These are phyloP conservation scores for Agrilus mali DNA, from an alignment of 2,888 invertebrate genomes.

Conservation along the genomic window DNA sequence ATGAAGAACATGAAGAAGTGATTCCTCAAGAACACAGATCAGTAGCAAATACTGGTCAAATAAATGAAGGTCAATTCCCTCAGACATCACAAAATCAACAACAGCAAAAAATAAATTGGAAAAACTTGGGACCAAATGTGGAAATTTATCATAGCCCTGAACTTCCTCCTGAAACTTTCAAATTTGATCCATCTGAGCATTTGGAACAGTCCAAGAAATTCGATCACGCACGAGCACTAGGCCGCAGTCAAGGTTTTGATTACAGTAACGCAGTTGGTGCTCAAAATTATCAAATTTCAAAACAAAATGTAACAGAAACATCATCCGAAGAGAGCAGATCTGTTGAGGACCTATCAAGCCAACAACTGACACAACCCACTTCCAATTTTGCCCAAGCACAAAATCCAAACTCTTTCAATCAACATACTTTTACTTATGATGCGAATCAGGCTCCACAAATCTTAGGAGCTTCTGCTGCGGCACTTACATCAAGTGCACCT, in stretches of 20 bases:
- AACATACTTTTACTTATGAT: too few relatives aligned
- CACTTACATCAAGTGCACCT: too few relatives aligned
- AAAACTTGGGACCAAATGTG: slow-evolving; percentile 22
- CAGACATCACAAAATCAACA: not conserved
- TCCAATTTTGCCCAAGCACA: too few relatives aligned
- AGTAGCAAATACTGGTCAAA: too few relatives aligned
- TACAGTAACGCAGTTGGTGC: slow-evolving; percentile 30
- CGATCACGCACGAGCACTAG: slow-evolving; percentile 34
- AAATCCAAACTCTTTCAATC: too few relatives aligned
- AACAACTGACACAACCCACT: not conserved
- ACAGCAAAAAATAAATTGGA: slow-evolving; percentile 16
- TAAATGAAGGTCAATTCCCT: too few relatives aligned
- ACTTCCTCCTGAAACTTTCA: slow-evolving; percentile 7
- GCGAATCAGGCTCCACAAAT: too few relatives aligned
- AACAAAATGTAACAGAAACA: not conserved
- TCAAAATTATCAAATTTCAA: slow-evolving; percentile 1
- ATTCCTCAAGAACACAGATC: too few relatives aligned
- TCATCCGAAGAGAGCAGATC: not conserved
- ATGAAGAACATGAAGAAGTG: not conserved
- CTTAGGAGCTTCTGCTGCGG: too few relatives aligned
- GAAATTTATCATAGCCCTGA: slow-evolving; percentile 24
- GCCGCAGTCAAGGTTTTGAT: slow-evolving; percentile 36
- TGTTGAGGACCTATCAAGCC: not conserved
- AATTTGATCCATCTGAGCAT: slow-evolving; percentile 1
- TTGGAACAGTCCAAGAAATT: slow-evolving; percentile 20